A percentile compares a stretch with the other conserved stretches of the same genome.
Evolutionary conservation across 2,113 vertebrate genomes (phyloP).

Genomic region (Myrmecophaga tridactyla): DNA sequence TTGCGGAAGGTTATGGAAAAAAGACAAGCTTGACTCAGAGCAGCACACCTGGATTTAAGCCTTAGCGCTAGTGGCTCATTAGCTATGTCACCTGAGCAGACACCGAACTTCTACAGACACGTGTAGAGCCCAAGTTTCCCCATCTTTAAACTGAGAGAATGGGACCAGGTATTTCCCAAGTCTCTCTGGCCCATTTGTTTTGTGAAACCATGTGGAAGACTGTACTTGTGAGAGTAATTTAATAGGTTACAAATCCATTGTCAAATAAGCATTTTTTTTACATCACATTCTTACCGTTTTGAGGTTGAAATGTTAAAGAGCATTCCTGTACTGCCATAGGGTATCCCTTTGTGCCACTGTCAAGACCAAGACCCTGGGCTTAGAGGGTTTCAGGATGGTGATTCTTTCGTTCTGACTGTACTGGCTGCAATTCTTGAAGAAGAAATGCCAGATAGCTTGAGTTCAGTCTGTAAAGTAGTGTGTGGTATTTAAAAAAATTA

Average conservation of each 20-base stretch:
- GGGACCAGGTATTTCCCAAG: accelerated
- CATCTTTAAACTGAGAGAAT: background rate
- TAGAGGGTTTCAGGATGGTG: background rate
- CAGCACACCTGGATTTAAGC: background rate
- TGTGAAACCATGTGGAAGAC: background rate
- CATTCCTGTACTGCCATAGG: background rate
- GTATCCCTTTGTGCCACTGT: background rate
- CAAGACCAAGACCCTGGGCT: background rate
- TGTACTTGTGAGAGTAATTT: background rate
- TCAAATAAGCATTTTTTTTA: background rate
- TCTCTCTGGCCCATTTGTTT: background rate
- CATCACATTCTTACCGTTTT: background rate
- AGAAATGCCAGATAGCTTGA: background rate
- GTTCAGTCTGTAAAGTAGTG: background rate
- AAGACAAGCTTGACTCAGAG: background rate
- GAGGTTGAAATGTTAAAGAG: background rate
- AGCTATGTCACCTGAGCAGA: background rate
- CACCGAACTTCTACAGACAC: accelerated
- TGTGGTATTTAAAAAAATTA: background rate
- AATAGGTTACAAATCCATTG: background rate
- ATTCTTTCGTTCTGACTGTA: background rate
- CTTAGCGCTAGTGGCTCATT: background rate
- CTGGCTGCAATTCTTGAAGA: background rate
- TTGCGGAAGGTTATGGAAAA: background rate
- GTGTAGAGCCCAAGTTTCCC: background rate